Evolutionary conservation across 2,797 vertebrate species (phyloP), one percentile per base, ranked within the genome.

Genomic region (Rhinatrema bivittatum): DNA sequence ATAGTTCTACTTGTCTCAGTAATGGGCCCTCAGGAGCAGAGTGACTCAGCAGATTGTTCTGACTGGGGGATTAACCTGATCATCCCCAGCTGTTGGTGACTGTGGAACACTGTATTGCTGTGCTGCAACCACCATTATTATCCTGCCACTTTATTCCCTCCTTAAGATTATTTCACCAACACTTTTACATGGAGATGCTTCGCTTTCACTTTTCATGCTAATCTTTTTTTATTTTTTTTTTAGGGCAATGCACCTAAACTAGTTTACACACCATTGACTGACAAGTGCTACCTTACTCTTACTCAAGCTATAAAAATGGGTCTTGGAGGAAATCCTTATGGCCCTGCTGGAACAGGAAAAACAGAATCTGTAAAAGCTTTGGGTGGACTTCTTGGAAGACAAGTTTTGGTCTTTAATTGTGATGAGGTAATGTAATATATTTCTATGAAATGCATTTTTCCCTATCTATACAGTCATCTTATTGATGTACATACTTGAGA

Each of bases 301-400:
- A 98, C 92, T 49, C 96, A 98, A 61, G 95, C 94, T 70, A 90
- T 99, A 86, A 90, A 90, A 70, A 94, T 97, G 91, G 95, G 96
- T 11, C 85, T 98, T 15, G 96, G 95, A 39, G 96, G 94, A 23
- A 99, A 98, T 70, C 96, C 96, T 5, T 99, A 98, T 7, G 95
- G 96, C 16, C 96, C 96, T 2, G 95, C 96, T 16, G 96, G 96
- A 43, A 99, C 96, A 30, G 96, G 96, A 20, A 99, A 99, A 72
- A 99, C 95, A 0, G 95, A 99, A 65, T 98, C 96, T 3, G 93
- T 98, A 46, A 99, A 98, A 74, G 93, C 95, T 12, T 70, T 99
- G 23, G 96, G 93, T 40, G 93, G 87, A 33, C 79, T 98, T 62
- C 89, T 97, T 31, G 96, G 95, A 49, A 87, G 96, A 62, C 94